Evolutionary conservation across 2,797 vertebrate species (phyloP).

Genomic region (Sebastes oblongus): DNA sequence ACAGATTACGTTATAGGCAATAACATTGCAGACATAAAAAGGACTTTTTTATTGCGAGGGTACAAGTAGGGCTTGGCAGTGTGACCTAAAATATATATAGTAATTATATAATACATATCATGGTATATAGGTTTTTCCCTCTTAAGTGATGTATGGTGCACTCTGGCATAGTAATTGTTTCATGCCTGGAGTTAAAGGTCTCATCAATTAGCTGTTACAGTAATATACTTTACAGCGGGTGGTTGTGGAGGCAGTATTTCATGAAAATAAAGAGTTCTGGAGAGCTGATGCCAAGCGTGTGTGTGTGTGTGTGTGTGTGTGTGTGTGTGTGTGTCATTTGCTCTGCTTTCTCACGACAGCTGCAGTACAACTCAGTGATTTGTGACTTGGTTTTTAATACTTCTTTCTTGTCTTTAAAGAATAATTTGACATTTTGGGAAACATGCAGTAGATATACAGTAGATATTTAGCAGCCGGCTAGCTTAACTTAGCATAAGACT

Average conservation of each 20-base stretch:
- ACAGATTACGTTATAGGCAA: not conserved
- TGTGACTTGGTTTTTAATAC: conserved; percentile 1
- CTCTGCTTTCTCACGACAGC: conserved; percentile 14
- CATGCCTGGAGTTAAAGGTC: conserved; percentile 21
- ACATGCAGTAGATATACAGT: not conserved
- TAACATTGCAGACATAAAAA: conserved; percentile 1
- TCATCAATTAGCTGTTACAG: conserved; percentile 27
- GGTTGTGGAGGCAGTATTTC: conserved; percentile 9
- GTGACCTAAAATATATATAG: conserved; percentile 10
- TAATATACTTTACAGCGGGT: conserved; percentile 21
- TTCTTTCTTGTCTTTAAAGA: not conserved
- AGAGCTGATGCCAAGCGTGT: not conserved
- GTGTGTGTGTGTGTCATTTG: not conserved
- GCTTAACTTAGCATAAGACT: no score
- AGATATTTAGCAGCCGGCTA: no score
- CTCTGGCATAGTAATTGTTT: conserved; percentile 19
- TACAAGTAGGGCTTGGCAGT: not conserved
- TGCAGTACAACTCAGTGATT: conserved; percentile 3
- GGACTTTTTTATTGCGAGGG: not conserved
- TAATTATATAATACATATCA: conserved; percentile 9
- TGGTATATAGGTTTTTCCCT: not conserved
- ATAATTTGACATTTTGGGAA: not conserved
- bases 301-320: not conserved
- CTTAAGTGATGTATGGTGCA: conserved; percentile 10
- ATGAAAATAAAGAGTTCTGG: conserved; percentile 14